Evolutionary conservation across 2,113 vertebrate genomes (phyloP).

Genomic region (Centropus bengalensis): DNA sequence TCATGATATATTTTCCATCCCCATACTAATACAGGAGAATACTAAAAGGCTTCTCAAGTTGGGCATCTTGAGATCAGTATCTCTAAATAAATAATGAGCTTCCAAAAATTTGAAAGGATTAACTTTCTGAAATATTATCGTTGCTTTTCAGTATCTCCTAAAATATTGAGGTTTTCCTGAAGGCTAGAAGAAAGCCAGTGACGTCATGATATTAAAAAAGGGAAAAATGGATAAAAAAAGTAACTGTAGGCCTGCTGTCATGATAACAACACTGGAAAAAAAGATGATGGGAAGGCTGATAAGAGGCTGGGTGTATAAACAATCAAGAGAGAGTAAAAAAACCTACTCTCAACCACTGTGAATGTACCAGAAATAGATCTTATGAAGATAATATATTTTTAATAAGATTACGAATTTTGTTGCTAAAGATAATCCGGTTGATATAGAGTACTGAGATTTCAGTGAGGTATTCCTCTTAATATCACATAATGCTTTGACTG

Average conservation of each 20-base stretch:
- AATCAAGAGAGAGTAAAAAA: slow-evolving; percentile 31
- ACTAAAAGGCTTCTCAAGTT: neutral
- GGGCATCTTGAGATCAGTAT: neutral
- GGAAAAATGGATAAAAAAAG: neutral
- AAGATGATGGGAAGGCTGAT: slow-evolving; percentile 35
- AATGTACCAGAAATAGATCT: slow-evolving; percentile 42
- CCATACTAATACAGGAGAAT: neutral
- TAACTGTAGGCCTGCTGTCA: neutral
- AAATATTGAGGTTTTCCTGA: neutral
- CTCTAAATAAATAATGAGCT: neutral
- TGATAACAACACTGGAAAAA: slow-evolving; percentile 10
- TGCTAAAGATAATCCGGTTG: slow-evolving; percentile 49
- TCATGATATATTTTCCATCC: neutral
- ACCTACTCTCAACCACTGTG: slow-evolving; percentile 6
- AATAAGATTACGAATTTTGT: slow-evolving; percentile 56
- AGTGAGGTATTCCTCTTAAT: slow-evolving; percentile 23
- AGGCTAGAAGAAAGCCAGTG: neutral
- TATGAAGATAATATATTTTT: slow-evolving; percentile 63
- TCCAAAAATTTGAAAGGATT: neutral
- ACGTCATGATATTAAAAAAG: neutral
- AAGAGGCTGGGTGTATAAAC: neutral
- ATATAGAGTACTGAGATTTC: slow-evolving; percentile 29
- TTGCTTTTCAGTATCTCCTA: neutral
- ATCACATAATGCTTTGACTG: slow-evolving; percentile 34
- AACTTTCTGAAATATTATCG: neutral